Evolutionary conservation across 2,888 invertebrate genomes (phyloP).

Genomic region (Galerucella nymphaeae): DNA sequence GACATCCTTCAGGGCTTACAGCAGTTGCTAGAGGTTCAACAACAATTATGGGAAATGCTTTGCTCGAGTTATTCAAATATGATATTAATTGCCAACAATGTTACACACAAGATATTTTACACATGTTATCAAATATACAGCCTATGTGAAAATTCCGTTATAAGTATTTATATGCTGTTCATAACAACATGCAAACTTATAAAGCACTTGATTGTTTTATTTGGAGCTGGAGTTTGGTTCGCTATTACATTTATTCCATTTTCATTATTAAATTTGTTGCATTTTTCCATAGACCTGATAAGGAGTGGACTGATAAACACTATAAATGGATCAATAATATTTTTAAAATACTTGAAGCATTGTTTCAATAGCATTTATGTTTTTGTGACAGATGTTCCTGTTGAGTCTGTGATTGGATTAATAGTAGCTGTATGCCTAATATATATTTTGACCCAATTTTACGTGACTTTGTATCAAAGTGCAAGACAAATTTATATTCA

Average conservation of each 20-base stretch:
- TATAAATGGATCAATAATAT: slow-evolving; percentile 37
- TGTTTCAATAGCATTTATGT: slow-evolving; percentile 34
- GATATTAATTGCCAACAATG: background rate
- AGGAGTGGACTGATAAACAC: background rate
- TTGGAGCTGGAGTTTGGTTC: slow-evolving; percentile 59
- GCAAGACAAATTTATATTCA: slow-evolving; percentile 22
- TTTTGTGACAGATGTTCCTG: slow-evolving; percentile 58
- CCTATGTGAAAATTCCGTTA: slow-evolving; percentile 17
- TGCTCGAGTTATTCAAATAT: background rate
- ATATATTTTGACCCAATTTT: slow-evolving; percentile 55
- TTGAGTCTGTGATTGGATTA: slow-evolving; percentile 56
- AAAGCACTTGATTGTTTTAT: slow-evolving; percentile 53
- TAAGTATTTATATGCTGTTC: slow-evolving; percentile 29
- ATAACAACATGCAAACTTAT: slow-evolving; percentile 45
- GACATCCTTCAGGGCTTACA: slow-evolving; percentile 46
- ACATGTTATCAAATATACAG: background rate
- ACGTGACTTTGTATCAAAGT: slow-evolving; percentile 45
- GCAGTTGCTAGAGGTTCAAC: slow-evolving; percentile 11
- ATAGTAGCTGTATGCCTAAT: slow-evolving; percentile 51
- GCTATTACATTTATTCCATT: slow-evolving; percentile 54
- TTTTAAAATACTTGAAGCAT: slow-evolving; percentile 30
- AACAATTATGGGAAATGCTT: slow-evolving; percentile 22
- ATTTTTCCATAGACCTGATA: background rate
- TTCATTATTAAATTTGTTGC: slow-evolving; percentile 19
- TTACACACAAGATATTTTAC: slow-evolving; percentile 1